A percentile compares a stretch with the other conserved stretches of the same genome.
Evolutionary conservation across 2,113 vertebrate genomes (phyloP).

Genomic region (rat (Rattus norvegicus)): DNA sequence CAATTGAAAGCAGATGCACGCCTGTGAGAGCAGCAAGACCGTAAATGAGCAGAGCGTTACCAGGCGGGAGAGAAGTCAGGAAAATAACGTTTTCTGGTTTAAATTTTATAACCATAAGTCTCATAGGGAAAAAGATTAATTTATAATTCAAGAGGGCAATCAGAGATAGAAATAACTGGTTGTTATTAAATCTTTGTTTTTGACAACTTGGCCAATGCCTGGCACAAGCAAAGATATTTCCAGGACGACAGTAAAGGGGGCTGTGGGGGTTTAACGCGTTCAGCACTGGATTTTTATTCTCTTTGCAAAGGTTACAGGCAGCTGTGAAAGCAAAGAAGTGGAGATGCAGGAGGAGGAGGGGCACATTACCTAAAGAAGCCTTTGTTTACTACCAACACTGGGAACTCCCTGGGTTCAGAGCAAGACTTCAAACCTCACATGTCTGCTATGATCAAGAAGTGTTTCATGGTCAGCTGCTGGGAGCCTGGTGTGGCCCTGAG

Average conservation of each 20-base stretch:
- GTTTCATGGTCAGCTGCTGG: background rate
- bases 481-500: background rate
- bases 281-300: background rate
- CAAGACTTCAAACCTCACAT: background rate
- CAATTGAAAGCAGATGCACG: background rate
- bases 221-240: background rate
- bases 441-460: background rate
- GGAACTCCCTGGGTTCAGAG: accelerated
- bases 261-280: no score
- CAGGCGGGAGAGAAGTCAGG: background rate
- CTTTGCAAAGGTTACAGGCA: background rate
- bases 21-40: background rate
- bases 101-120: slow-evolving; percentile 5
- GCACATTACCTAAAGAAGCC: background rate
- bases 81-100: background rate
- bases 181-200: slow-evolving; percentile 27
- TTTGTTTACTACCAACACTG: accelerated
- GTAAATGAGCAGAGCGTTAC: background rate
- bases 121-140: background rate
- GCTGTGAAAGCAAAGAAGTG: background rate
- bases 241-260: background rate
- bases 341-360: background rate
- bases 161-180: background rate
- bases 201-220: background rate
- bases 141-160: background rate